Conservation (phyloP, 1,140 invertebrate genomes). For the Meloidogyne floridensis region DNA sequence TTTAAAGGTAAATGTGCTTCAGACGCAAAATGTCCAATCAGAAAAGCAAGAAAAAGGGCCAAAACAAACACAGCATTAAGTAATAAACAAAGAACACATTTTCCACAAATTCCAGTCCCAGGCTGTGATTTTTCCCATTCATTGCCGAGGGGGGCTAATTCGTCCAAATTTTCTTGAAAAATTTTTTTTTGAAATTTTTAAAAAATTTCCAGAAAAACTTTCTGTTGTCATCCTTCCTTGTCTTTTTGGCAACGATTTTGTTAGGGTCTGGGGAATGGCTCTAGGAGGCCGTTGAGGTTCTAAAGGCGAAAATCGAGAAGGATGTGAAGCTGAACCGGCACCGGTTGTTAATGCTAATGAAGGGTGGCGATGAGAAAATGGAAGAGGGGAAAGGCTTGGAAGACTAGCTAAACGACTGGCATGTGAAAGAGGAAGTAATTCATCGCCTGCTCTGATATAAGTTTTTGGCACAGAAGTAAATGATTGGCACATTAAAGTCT, state of each 20-base stretch:
- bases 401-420: conserved; percentile 13
- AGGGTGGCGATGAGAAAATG: not conserved
- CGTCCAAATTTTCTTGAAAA: conserved; percentile 23
- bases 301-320: not conserved
- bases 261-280: not conserved
- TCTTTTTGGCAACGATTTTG: conserved; percentile 14
- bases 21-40: conserved; percentile 51
- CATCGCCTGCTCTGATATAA: conserved; percentile 18
- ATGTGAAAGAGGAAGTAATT: conserved; percentile 21
- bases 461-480: conserved; percentile 26
- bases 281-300: conserved; percentile 8
- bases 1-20: conserved; percentile 36
- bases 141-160: conserved; percentile 11
- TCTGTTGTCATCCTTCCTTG: not conserved
- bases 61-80: conserved; percentile 51
- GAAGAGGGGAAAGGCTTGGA: not conserved
- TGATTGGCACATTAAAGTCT: conserved; percentile 24
- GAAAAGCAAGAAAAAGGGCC: conserved; percentile 49
- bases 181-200: not conserved
- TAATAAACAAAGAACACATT: conserved; percentile 54
- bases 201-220: not conserved
- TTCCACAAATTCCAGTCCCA: conserved; percentile 40
- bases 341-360: not conserved
- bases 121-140: not conserved
- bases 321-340: not conserved